A percentile compares a stretch with the other conserved stretches of the same genome.
Evolutionary conservation across 2,797 vertebrate genomes (phyloP).

Genomic region (Synanceia verrucosa): DNA sequence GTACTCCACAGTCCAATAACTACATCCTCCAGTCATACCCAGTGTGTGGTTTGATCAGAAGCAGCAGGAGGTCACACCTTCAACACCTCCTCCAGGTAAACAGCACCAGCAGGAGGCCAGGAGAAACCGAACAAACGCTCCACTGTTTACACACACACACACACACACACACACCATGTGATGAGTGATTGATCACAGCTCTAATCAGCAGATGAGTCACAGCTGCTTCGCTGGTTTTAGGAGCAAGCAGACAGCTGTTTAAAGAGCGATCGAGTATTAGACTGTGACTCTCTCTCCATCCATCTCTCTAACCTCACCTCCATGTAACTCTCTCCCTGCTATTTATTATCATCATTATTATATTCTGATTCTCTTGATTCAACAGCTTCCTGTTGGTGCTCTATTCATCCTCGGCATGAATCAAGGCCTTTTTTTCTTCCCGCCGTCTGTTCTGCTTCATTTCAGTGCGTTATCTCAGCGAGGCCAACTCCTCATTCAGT

Average conservation of each 20-base stretch:
- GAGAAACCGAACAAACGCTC: no score
- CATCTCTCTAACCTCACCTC: slow-evolving; percentile 54
- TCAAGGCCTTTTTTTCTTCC: slow-evolving; percentile 11
- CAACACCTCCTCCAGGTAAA: neutral
- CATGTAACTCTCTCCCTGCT: slow-evolving; percentile 30
- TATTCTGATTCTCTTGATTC: slow-evolving; percentile 52
- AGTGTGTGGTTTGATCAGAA: no score
- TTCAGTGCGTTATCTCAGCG: slow-evolving; percentile 15
- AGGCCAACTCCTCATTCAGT: neutral
- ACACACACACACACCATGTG: slow-evolving; percentile 21
- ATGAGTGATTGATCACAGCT: slow-evolving; percentile 70
- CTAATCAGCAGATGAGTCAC: slow-evolving; percentile 69
- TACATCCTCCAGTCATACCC: no score
- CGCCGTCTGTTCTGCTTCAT: slow-evolving; percentile 16
- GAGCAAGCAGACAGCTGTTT: slow-evolving; percentile 71
- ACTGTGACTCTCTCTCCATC: slow-evolving; percentile 18
- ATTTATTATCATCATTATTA: no score
- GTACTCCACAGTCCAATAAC: no score
- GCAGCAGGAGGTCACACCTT: no score
- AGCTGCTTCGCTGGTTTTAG: slow-evolving; percentile 64
- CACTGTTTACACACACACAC: slow-evolving; percentile 5
- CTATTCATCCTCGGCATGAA: slow-evolving; percentile 29
- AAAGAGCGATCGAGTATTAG: slow-evolving; percentile 43
- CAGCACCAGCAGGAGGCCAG: no score
- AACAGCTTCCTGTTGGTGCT: slow-evolving; percentile 32